phyloP scores from a whole-genome alignment of 2,797 vertebrate genomes.

The Corythornis leucogaster region DNA sequence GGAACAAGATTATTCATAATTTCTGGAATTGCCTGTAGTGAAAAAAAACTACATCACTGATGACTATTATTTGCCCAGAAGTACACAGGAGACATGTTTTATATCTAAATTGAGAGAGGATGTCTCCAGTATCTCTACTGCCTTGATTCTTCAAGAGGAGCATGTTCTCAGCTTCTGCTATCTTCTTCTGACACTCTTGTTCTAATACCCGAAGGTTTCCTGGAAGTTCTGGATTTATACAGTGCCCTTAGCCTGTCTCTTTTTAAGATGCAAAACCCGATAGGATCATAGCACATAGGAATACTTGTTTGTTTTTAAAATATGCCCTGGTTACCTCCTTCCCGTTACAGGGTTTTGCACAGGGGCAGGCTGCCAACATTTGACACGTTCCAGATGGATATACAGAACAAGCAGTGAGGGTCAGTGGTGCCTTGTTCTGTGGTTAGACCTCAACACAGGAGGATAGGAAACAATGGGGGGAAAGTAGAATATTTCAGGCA shows the following conservation, averaged over 20 bases:
- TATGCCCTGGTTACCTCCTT: not conserved
- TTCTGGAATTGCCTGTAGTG: not conserved
- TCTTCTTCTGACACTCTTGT: not conserved
- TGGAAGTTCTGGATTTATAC: not conserved
- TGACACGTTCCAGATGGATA: constrained; percentile 53
- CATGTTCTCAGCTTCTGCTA: not conserved
- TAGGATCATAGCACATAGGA: not conserved
- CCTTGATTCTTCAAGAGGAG: not conserved
- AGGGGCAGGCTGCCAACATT: constrained; percentile 29
- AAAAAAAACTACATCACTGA: not conserved
- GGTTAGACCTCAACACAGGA: constrained; percentile 47
- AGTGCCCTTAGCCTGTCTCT: not conserved
- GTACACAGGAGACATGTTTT: not conserved
- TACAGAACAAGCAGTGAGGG: not conserved
- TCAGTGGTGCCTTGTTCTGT: constrained; percentile 49
- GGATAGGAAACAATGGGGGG: constrained; percentile 12
- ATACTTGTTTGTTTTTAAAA: constrained; percentile 3
- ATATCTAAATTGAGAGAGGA: not conserved
- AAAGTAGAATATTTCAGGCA: constrained; percentile 26
- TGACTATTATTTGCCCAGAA: not conserved
- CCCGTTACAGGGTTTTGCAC: not conserved
- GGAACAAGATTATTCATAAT: not conserved
- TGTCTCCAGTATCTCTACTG: not conserved
- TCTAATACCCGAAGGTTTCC: not conserved
- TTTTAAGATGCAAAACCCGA: not conserved